Conservation (phyloP, 1,140 invertebrate species). For the Triops longicaudatus region DNA sequence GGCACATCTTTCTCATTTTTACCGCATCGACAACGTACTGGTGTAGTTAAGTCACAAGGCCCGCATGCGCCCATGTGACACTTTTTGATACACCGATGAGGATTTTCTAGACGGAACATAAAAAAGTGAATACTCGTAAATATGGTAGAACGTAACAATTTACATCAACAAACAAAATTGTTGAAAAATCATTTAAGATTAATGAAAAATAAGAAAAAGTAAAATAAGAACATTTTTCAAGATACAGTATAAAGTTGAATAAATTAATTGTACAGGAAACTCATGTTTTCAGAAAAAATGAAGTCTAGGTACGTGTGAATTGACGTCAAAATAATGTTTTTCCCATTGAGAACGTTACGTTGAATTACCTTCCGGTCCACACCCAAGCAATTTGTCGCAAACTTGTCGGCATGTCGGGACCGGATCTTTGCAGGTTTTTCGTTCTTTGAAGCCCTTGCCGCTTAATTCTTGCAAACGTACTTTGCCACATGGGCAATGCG, state of each 20-base stretch:
- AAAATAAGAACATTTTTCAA: no score
- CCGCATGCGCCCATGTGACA: conserved; percentile 81
- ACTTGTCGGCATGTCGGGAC: conserved; percentile 72
- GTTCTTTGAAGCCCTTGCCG: conserved; percentile 29
- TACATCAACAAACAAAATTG: no score
- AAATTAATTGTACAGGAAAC: no score
- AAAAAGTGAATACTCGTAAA: conserved; percentile 20
- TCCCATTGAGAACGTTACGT: no score
- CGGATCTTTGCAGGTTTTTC: conserved; percentile 67
- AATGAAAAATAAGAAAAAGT: conserved; percentile 24
- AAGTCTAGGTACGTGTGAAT: no score
- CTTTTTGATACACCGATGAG: conserved; percentile 58
- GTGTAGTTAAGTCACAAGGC: conserved; percentile 65
- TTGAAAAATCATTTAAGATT: conserved; percentile 23
- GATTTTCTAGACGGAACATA: conserved; percentile 42
- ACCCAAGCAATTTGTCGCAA: conserved; percentile 68
- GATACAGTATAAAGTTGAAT: no score
- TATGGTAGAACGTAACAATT: no score
- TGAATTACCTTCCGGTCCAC: conserved; percentile 54
- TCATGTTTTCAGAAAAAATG: no score
- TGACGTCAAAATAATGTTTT: no score
- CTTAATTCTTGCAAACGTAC: conserved; percentile 43
- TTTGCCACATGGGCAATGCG: conserved; percentile 77
- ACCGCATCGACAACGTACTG: conserved; percentile 83
- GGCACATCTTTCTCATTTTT: conserved; percentile 69